Conservation (phyloP, 2,888 invertebrate genomes). For the Tromatobia lineatoria region DNA sequence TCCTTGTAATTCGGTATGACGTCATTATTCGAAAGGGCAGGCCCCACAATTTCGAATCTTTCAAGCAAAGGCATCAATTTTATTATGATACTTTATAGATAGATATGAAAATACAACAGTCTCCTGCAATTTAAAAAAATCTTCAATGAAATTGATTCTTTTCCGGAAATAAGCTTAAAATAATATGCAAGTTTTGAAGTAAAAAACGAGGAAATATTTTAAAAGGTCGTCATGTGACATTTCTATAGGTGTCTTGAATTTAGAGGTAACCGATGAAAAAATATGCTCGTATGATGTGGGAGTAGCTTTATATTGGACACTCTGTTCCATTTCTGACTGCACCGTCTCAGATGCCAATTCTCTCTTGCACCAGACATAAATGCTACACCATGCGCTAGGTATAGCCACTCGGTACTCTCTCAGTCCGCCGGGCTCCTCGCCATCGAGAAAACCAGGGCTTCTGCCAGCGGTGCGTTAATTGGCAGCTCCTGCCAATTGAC, state of each 20-base stretch:
- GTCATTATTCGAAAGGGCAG: not conserved
- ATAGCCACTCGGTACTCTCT: conserved; percentile 23
- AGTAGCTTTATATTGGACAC: conserved; percentile 5
- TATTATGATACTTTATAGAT: no score
- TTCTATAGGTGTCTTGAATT: no score
- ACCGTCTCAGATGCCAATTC: conserved; percentile 42
- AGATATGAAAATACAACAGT: no score
- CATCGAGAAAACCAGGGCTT: conserved; percentile 67
- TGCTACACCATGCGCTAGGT: conserved; percentile 9
- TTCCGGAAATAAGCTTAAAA: no score
- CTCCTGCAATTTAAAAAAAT: no score
- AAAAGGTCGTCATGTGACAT: no score
- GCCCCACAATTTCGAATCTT: no score
- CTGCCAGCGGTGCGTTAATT: conserved; percentile 79
- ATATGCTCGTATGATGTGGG: not conserved
- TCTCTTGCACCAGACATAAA: conserved; percentile 33
- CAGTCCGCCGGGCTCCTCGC: conserved; percentile 59
- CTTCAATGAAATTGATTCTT: no score
- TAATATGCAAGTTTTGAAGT: no score
- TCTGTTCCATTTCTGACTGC: conserved; percentile 25
- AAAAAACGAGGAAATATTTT: no score
- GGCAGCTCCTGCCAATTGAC: conserved; percentile 82
- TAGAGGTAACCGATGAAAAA: conserved; percentile 18
- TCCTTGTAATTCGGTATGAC: not conserved
- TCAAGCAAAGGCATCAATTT: no score